Evolutionary conservation across 2,888 invertebrate species (phyloP).

Genomic region (Empis livida): DNA sequence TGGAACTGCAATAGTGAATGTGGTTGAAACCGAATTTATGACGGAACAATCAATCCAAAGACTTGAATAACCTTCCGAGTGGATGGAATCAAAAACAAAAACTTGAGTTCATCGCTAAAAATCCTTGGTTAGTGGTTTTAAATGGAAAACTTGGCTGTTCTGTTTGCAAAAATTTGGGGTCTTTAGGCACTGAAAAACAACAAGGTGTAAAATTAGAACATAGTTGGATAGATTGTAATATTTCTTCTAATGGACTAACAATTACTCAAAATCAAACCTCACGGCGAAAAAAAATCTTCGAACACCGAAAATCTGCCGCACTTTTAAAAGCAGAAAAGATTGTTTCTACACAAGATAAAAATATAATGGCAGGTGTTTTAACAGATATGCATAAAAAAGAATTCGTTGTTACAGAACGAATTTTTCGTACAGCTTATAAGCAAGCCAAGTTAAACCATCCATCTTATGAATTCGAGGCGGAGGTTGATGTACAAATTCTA

Average conservation of each 20-base stretch:
- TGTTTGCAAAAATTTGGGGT: neutral
- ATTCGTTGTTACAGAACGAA: no score
- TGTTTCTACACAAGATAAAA: no score
- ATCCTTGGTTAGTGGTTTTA: neutral
- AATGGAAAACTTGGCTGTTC: neutral
- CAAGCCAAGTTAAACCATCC: no score
- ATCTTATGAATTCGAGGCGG: no score
- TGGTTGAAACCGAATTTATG: neutral
- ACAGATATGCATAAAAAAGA: no score
- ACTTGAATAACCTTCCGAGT: neutral
- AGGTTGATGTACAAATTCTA: no score
- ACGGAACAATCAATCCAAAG: no score
- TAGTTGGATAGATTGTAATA: neutral
- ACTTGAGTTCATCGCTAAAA: neutral
- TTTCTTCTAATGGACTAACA: neutral
- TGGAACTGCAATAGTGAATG: neutral
- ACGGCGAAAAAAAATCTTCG: neutral
- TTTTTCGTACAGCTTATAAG: no score
- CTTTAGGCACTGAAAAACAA: neutral
- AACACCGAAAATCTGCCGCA: no score
- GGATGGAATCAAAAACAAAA: neutral
- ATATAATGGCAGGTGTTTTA: no score
- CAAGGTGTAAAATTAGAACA: neutral
- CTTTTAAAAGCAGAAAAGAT: no score
- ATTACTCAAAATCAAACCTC: neutral